These are phyloP conservation scores for Lamellibrachia luymesi DNA, from an alignment of 1,140 invertebrate genomes.

Conservation along the genomic window DNA sequence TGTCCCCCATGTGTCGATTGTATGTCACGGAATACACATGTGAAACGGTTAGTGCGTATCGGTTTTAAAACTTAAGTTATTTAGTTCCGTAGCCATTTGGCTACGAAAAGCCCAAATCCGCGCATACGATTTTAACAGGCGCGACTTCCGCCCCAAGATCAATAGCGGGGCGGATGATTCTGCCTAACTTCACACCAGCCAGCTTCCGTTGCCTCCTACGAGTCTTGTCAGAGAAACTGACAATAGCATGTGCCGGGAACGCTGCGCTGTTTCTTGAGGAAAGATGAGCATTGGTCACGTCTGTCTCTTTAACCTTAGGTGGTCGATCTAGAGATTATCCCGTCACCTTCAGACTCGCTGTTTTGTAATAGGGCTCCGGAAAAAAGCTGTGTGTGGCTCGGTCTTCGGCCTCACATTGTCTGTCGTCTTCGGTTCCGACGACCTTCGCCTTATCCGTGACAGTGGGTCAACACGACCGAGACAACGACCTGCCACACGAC, in stretches of 20 bases:
- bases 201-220: background rate
- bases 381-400: background rate
- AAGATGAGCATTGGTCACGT: no score
- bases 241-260: background rate
- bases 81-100: no score
- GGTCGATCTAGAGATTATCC: background rate
- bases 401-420: background rate
- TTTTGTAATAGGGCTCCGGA: background rate
- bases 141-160: no score
- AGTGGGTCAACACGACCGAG: background rate
- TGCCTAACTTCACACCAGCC: no score
- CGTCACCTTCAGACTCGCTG: background rate
- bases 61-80: no score
- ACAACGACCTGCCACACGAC: background rate
- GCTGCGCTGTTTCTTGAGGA: background rate
- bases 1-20: no score
- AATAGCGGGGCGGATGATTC: no score
- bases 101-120: no score
- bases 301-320: background rate
- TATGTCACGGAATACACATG: no score
- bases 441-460: no score
- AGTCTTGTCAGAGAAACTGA: background rate
- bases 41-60: no score
- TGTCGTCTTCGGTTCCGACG: background rate
- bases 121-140: no score